Percentiles rank a stretch among this genome's conserved stretches.
These are phyloP conservation scores for Sebastes hubbsi DNA, from an alignment of 2,797 vertebrate genomes.

Conservation along the genomic window DNA sequence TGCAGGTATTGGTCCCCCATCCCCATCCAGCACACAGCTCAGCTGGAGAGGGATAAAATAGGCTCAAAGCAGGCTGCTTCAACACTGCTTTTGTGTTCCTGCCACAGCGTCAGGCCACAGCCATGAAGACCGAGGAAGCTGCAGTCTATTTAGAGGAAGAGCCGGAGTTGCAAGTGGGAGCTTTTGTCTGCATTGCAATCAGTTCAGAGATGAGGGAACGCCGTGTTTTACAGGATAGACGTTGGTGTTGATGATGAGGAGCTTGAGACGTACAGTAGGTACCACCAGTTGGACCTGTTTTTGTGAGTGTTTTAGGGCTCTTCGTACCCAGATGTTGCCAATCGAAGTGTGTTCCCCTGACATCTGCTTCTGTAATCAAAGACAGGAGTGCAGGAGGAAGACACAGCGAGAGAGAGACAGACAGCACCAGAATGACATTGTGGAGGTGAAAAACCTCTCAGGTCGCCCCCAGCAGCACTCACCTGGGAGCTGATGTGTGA, in stretches of 20 bases:
- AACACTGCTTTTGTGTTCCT: conserved; percentile 43
- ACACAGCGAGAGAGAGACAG: conserved; percentile 28
- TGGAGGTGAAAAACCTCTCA: conserved; percentile 72
- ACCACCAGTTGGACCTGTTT: conserved; percentile 19
- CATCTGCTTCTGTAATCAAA: conserved; percentile 57
- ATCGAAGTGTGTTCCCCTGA: conserved; percentile 34
- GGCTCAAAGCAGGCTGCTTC: conserved; percentile 28
- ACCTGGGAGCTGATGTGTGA: conserved; percentile 74
- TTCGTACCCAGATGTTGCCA: conserved; percentile 15
- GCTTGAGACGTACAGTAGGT: not conserved
- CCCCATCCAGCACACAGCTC: conserved; percentile 39
- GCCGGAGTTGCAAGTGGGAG: not conserved
- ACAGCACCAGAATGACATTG: conserved; percentile 71
- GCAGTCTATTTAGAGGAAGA: conserved; percentile 8
- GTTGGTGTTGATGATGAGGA: not conserved
- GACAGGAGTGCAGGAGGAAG: conserved; percentile 34
- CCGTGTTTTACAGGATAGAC: not conserved
- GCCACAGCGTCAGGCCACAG: not conserved
- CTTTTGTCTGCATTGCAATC: conserved; percentile 24
- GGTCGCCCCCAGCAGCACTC: conserved; percentile 69
- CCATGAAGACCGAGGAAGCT: not conserved
- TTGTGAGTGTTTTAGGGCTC: conserved; percentile 3
- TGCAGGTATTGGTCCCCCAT: conserved; percentile 48
- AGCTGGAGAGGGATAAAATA: conserved; percentile 51
- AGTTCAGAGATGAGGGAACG: conserved; percentile 15